phyloP scores from a whole-genome alignment of 2,113 vertebrate species.

The Meleagris gallopavo region DNA sequence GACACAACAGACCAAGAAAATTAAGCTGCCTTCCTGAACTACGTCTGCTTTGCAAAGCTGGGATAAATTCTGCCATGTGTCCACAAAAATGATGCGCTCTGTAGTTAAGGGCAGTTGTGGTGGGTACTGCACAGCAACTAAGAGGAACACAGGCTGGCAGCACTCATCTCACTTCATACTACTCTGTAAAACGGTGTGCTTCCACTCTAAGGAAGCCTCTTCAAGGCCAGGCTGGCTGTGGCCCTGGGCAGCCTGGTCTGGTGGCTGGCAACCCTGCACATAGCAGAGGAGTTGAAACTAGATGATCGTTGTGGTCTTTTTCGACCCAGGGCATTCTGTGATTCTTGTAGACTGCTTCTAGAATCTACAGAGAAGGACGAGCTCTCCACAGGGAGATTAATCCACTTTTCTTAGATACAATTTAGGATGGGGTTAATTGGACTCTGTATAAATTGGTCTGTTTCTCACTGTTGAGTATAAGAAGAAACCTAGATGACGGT shows the following conservation, averaged over 20 bases:
- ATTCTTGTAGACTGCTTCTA: not conserved
- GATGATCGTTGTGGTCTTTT: too few relatives aligned
- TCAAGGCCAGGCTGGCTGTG: too few relatives aligned
- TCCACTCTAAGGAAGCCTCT: not conserved
- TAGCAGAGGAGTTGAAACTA: too few relatives aligned
- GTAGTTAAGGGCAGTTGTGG: not conserved
- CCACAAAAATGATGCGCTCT: not conserved
- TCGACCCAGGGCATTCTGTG: too few relatives aligned
- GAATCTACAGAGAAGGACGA: not conserved
- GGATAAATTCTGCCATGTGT: not conserved
- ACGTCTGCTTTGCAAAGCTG: not conserved
- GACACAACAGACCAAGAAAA: not conserved
- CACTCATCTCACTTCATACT: not conserved
- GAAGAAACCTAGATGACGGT: not conserved
- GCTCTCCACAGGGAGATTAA: not conserved
- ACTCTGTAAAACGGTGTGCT: not conserved
- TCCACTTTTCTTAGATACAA: not conserved
- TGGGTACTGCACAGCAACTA: not conserved
- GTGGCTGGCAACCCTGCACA: too few relatives aligned
- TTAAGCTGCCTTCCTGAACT: not conserved
- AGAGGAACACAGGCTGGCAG: slow-evolving; percentile 20
- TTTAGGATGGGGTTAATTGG: not conserved
- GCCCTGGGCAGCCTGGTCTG: too few relatives aligned
- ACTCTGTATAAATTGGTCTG: not conserved
- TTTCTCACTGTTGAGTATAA: not conserved